phyloP scores from a whole-genome alignment of 1,140 invertebrate genomes.

The Ips nitidus region DNA sequence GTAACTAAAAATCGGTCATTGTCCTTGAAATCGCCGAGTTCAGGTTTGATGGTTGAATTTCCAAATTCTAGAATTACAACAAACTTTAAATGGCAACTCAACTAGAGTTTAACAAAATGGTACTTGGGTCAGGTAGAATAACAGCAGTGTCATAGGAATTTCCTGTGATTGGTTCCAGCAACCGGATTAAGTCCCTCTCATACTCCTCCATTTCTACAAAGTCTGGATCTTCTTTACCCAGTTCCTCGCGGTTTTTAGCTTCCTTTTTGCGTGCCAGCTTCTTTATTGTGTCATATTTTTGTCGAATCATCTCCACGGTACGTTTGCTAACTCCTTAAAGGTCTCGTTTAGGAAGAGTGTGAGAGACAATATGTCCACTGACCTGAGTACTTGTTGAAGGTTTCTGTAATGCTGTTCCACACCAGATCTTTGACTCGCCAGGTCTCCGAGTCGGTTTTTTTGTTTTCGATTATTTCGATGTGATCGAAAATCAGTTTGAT shows the following conservation, averaged over 20 bases:
- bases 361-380: slow-evolving; percentile 58
- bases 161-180: slow-evolving; percentile 12
- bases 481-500: slow-evolving; percentile 27
- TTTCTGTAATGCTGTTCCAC: slow-evolving; percentile 71
- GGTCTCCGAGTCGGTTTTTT: slow-evolving; percentile 33
- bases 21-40: slow-evolving; percentile 4
- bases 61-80: not conserved
- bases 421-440: slow-evolving; percentile 60
- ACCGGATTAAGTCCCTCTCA: slow-evolving; percentile 18
- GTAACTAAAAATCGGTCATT: slow-evolving; percentile 25
- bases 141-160: slow-evolving; percentile 3
- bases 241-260: slow-evolving; percentile 54
- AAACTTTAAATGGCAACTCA: not conserved
- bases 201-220: slow-evolving; percentile 29
- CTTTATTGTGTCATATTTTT: slow-evolving; percentile 47
- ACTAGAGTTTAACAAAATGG: not conserved
- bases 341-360: slow-evolving; percentile 52
- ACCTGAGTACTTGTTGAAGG: slow-evolving; percentile 62
- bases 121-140: slow-evolving; percentile 16
- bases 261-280: slow-evolving; percentile 27
- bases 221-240: slow-evolving; percentile 17
- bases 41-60: slow-evolving; percentile 13
- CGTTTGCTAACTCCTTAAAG: slow-evolving; percentile 53
- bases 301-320: slow-evolving; percentile 56
- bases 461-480: slow-evolving; percentile 27